Evolutionary conservation across 92 coral and sea anemone species (phyloP), one percentile per base, ranked within the genome.

Genomic region (Zoanthus sociatus): DNA sequence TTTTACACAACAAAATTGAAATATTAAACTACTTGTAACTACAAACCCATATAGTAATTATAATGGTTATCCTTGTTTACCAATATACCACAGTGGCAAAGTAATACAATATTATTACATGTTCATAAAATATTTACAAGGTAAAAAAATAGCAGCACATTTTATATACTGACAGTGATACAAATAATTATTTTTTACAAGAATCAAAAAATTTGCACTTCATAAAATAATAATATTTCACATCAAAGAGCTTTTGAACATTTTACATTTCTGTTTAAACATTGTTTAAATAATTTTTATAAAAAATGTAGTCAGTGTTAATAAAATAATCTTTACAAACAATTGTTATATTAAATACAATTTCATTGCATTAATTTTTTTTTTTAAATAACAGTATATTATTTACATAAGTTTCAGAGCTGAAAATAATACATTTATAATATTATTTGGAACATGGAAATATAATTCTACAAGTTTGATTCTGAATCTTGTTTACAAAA

Each of bases 341-440:
- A 77, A 64, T 79, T 79, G 74, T 79, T 79, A 79, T 74, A 79
- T 6, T 63, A 17, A 42, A 78, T 21, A 78, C 32, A n/a, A 37
- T 46, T 79, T 18, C 5, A 0, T 12, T 11, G 17, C 15, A 10
- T 37, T 16, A 45, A 64, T 37, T n/a, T 61, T 42, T 79, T 63
- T 8, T 61, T 26, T 4, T 63, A 44, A 37, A 61, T n/a, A 44
- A 17, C 44, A 33, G 18, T 79, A 66, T 31, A 6, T 79, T 79
- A 64, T 64, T 64, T 79, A 79, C 73, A 79, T 64, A 6, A 37
- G 74, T 66, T 79, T 61, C 58, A 79, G 17, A 79, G 20, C 13
- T 42, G 68, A 60, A 33, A 14, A 3, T n/a, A 44, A 48, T 54
- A 54, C 15, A 13, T 26, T 50, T 26, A 26, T 26, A 54, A 58